Conservation (phyloP, 2,888 invertebrate species). For the Petrolisthes cinctipes region DNA sequence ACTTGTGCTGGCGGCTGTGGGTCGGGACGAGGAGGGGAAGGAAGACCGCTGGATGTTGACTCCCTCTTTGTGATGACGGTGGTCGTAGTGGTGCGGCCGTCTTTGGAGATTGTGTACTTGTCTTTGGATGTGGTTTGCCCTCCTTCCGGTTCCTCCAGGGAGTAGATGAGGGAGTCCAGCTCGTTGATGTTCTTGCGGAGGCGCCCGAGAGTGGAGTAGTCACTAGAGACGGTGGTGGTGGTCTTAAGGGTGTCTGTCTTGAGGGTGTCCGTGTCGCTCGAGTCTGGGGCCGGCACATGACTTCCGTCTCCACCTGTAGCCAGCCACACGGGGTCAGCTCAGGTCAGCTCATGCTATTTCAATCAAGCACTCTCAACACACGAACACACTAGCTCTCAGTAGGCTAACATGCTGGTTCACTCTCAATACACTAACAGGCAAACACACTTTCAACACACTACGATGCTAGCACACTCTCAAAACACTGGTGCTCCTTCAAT, state of each 20-base stretch:
- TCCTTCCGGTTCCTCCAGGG: constrained; percentile 60
- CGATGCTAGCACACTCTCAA: not conserved
- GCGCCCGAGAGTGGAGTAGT: constrained; percentile 60
- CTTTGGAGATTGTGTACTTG: not conserved
- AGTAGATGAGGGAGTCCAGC: constrained; percentile 62
- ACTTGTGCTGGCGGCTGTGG: not conserved
- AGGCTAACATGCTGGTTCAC: not conserved
- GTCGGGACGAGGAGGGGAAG: not conserved
- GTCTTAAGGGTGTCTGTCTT: constrained; percentile 39
- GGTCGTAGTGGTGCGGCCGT: not conserved
- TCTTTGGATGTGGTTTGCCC: not conserved
- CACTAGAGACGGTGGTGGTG: constrained; percentile 39
- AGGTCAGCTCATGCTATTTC: not conserved
- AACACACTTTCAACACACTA: not conserved
- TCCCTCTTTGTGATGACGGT: not conserved
- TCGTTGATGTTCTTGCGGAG: constrained; percentile 66
- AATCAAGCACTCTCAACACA: not conserved
- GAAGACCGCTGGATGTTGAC: not conserved
- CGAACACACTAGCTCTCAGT: not conserved
- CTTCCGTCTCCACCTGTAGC: constrained; percentile 47
- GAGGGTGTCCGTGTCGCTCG: constrained; percentile 51
- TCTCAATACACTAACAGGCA: not conserved
- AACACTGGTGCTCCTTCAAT: too few species aligned
- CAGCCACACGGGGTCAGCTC: not conserved
- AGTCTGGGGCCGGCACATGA: constrained; percentile 37